phyloP scores from a whole-genome alignment of 2,888 invertebrate genomes.

The Ennomos quercinarius region DNA sequence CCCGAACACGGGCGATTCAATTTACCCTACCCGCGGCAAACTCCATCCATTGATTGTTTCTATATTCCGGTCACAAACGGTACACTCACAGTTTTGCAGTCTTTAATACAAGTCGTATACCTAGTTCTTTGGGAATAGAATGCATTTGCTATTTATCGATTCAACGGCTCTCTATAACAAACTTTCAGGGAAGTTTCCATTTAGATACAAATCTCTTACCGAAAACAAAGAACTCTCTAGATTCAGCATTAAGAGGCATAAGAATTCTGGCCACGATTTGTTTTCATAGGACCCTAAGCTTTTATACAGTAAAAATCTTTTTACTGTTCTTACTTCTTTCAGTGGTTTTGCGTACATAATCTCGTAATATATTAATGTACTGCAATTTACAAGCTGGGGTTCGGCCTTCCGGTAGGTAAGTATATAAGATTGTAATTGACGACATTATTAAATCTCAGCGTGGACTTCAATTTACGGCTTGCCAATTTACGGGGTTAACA shows the following conservation, averaged over 20 bases:
- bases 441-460: too few species aligned
- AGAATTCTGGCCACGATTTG: slow-evolving; percentile 29
- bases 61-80: slow-evolving; percentile 78
- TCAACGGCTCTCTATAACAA: too few species aligned
- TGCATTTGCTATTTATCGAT: too few species aligned
- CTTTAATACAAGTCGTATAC: slow-evolving; percentile 22
- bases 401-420: too few species aligned
- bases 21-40: slow-evolving; percentile 75
- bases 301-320: slow-evolving; percentile 32
- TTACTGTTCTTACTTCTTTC: slow-evolving; percentile 22
- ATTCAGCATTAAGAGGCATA: slow-evolving; percentile 16
- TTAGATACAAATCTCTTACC: slow-evolving; percentile 8
- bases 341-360: slow-evolving; percentile 28
- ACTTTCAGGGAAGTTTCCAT: background rate
- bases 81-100: slow-evolving; percentile 51
- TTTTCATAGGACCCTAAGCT: slow-evolving; percentile 31
- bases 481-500: too few species aligned
- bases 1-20: slow-evolving; percentile 71
- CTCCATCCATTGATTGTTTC: slow-evolving; percentile 79
- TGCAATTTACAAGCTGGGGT: too few species aligned
- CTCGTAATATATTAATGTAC: slow-evolving; percentile 34
- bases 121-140: slow-evolving; percentile 4
- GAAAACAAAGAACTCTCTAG: slow-evolving; percentile 15
- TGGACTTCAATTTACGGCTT: too few species aligned
- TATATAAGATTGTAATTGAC: too few species aligned